Conservation (phyloP, 1,140 invertebrate genomes). For the Phymastichus coffea region DNA sequence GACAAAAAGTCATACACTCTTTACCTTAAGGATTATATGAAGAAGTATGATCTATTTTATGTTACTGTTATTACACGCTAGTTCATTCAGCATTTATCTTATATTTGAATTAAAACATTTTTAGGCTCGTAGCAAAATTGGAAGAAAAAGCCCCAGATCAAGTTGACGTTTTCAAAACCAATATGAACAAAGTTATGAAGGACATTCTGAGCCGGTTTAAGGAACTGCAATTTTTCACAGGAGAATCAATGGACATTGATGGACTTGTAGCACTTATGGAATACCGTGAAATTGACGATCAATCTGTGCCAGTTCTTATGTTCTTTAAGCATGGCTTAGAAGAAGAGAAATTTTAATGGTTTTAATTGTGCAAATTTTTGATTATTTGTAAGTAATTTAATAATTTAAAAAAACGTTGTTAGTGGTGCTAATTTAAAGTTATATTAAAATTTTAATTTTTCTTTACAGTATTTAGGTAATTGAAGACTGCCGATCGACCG, state of each 20-base stretch:
- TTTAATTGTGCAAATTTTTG: constrained; percentile 33
- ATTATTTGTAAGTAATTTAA: constrained; percentile 47
- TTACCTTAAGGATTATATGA: constrained; percentile 97
- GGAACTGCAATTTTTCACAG: constrained; percentile 92
- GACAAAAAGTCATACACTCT: constrained; percentile 89
- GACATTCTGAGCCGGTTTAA: constrained; percentile 89
- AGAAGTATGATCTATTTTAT: constrained; percentile 69
- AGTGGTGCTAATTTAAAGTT: neutral
- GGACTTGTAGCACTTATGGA: constrained; percentile 92
- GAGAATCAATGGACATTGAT: constrained; percentile 92
- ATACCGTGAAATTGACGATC: constrained; percentile 85
- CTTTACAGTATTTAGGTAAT: constrained; percentile 39
- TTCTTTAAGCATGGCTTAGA: constrained; percentile 94
- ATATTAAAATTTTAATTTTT: constrained; percentile 27
- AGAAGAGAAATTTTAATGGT: constrained; percentile 92
- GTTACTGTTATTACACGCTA: too few relatives aligned
- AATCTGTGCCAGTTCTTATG: constrained; percentile 83
- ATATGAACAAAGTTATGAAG: constrained; percentile 95
- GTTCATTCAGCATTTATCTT: neutral
- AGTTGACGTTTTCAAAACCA: constrained; percentile 86
- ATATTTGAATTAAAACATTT: neutral
- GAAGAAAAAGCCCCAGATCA: constrained; percentile 78
- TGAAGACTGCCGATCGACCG: constrained; percentile 46
- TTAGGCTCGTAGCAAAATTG: constrained; percentile 77
- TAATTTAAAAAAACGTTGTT: neutral